phyloP scores from a whole-genome alignment of 2,888 invertebrate species.

The Suillia variegata region DNA sequence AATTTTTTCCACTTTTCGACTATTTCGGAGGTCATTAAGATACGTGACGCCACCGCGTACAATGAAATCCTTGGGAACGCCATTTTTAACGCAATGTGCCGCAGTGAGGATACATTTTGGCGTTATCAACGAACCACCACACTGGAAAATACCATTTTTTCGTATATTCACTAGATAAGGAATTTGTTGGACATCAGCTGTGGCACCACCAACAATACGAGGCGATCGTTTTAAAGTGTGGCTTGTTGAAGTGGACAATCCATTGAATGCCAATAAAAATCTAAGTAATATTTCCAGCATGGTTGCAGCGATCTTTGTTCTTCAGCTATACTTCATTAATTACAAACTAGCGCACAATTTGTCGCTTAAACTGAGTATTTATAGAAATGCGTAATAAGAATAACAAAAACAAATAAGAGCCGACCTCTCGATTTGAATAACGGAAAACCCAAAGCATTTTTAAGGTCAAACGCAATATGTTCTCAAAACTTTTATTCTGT shows the following conservation, averaged over 20 bases:
- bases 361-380: too few species aligned
- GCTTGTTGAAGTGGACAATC: neutral
- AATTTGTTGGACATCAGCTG: conserved; percentile 32
- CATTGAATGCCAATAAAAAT: neutral
- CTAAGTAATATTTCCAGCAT: neutral
- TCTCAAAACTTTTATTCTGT: too few species aligned
- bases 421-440: too few species aligned
- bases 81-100: conserved; percentile 45
- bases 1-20: conserved; percentile 32
- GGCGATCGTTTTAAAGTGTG: conserved; percentile 23
- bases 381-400: too few species aligned
- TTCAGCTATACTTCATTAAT: neutral
- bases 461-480: too few species aligned
- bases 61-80: conserved; percentile 32
- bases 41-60: conserved; percentile 46
- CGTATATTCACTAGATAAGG: conserved; percentile 50
- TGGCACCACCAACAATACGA: conserved; percentile 50
- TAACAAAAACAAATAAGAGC: too few species aligned
- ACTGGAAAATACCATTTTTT: conserved; percentile 40
- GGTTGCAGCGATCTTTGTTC: neutral
- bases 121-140: conserved; percentile 52
- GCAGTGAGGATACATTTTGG: conserved; percentile 51
- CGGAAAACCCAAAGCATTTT: too few species aligned
- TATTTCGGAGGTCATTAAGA: conserved; percentile 38
- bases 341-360: too few species aligned